Evolutionary conservation across 2,113 vertebrate species (phyloP).

Genomic region (Opisthocomus hoazin): DNA sequence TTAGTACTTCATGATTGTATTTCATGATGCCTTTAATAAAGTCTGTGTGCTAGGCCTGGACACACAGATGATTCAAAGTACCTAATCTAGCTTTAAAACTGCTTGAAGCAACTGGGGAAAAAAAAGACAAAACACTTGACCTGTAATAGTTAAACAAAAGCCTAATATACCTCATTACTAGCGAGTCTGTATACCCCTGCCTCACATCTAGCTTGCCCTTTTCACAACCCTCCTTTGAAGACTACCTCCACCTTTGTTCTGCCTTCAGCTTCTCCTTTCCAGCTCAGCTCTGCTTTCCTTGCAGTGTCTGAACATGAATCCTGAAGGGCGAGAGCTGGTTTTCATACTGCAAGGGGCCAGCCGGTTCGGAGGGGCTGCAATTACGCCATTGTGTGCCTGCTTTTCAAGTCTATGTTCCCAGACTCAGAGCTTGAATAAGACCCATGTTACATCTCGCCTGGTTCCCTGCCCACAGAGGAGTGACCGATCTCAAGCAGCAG

Average conservation of each 20-base stretch:
- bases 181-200: neutral
- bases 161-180: neutral
- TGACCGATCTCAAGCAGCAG: neutral
- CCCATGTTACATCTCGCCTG: rapidly evolving
- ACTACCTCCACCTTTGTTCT: neutral
- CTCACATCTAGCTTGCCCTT: neutral
- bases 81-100: neutral
- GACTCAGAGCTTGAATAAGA: neutral
- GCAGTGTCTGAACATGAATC: neutral
- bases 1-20: neutral
- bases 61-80: neutral
- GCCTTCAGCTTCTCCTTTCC: neutral
- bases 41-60: neutral
- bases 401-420: neutral
- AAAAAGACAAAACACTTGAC: neutral
- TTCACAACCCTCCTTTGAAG: neutral
- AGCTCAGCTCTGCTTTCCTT: neutral
- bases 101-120: neutral
- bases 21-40: neutral
- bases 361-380: neutral
- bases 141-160: neutral
- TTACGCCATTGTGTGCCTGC: neutral
- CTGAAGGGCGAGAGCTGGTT: neutral
- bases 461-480: neutral
- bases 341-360: neutral